Evolutionary conservation across 2,797 vertebrate species (phyloP).

Genomic region (Chiloscyllium punctatum): DNA sequence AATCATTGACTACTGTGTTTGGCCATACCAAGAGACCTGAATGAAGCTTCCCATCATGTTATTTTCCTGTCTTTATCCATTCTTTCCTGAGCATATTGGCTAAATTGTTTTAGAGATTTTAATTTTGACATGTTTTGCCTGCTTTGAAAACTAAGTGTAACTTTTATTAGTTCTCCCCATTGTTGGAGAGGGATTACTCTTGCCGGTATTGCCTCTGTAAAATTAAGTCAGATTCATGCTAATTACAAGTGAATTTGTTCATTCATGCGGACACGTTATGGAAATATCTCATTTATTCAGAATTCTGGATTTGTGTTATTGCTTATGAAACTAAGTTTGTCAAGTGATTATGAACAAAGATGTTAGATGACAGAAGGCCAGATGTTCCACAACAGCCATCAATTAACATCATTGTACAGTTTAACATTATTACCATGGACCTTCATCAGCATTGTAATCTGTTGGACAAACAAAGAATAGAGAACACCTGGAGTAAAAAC

Average conservation of each 20-base stretch:
- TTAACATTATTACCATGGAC: not conserved
- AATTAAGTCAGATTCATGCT: too few relatives aligned
- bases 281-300: not conserved
- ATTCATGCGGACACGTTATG: not conserved
- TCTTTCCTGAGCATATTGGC: not conserved
- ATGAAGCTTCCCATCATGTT: not conserved
- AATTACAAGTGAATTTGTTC: not conserved
- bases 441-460: not conserved
- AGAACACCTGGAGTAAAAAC: not conserved
- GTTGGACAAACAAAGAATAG: not conserved
- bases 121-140: not conserved
- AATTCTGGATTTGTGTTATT: not conserved
- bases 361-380: not conserved
- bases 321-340: not conserved
- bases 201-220: not conserved
- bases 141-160: not conserved
- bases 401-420: not conserved
- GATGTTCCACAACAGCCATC: not conserved
- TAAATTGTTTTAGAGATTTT: not conserved
- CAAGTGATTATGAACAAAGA: not conserved
- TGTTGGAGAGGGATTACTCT: not conserved
- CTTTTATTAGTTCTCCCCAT: not conserved
- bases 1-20: not conserved
- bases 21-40: not conserved
- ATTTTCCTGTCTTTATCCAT: not conserved